Base-by-base conservation (phyloP, 2,888 invertebrate species). In the Drosophila vallismaia region DNA sequence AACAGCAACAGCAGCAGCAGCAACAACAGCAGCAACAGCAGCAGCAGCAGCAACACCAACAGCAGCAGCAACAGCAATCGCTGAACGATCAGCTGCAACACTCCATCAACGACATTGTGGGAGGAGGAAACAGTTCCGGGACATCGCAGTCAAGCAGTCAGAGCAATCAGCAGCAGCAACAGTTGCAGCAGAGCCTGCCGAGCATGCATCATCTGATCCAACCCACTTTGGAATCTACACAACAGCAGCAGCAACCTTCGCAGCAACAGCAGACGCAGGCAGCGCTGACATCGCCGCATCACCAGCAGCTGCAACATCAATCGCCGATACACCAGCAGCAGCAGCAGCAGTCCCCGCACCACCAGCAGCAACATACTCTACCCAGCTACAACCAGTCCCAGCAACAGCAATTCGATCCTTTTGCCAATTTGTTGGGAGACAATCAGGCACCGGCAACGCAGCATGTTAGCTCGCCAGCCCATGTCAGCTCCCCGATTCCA, bases 21-120 rank as follows among this genome's bases (percentile, higher is more conserved):
- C 71, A 56, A 59, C 72, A 14, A 36, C 69, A 9, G 55, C 76
- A 55, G 82, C 87, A 55, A 73, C 83, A 84, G 4, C 78, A 75
- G 3, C 83, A 83, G 28, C 92, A 90, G 52, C 91, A 90, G 63
- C 91, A 90, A 49, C 89, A 92, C 86, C 82, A 84, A 2, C 83
- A 83, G 4, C 88, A 81, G 8, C 87, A 88, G 4, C 80, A 84
- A 14, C 92, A 92, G 67, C 91, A 90, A 75, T 92, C 89, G 69
- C 85, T 92, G 51, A 91, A 89, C 68, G 92, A 92, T 66, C 91
- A 92, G 79, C 74, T 92, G 75, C 91, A 91, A 85, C 91, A 91
- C 89, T 91, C 92, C 86, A 91, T 91, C 71, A 91, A 90, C 71
- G 92, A 92, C 64, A 91, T 91, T 73, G 92, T 91, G 24, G 91